Evolutionary conservation across 2,888 invertebrate genomes (phyloP), one percentile per base, ranked within the genome.

Genomic region (Apocheima hispidaria): DNA sequence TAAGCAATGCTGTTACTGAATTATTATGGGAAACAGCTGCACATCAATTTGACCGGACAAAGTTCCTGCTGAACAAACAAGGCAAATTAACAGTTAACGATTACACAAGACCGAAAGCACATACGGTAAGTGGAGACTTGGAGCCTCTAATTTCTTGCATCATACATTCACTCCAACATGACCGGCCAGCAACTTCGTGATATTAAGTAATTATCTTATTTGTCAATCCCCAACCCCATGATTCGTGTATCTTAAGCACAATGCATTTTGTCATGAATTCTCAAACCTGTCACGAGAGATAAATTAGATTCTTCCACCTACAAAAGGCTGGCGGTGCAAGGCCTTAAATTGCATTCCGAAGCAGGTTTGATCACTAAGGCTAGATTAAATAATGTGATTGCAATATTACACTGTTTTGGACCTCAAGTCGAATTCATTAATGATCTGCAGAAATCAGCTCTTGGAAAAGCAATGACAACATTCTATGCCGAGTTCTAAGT

Each of bases 311-410:
- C 82, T 83, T 77, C 62, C 74, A 79, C 74, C 79, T 79, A 78
- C 78, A 81, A 83, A 75, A 79, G 77, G 74, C 72, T 76, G 75
- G 75, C 65, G 76, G 74, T 78, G 75, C 65, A 35, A 49, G 81
- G 82, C 83, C 82, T 82, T 79, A 79, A n/a, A 56, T 74, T 70
- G 75, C 84, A 89, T 88, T 86, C 86, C 86, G 73, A 75, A 70
- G 77, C 83, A 83, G 82, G 83, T 84, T 79, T 79, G 75, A 78
- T 80, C 78, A 49, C 41, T 36, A 43, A 71, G 71, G 71, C 44
- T 58, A 73, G 80, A 79, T 83, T 77, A 78, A 79, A 83, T 80
- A 79, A 78, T 77, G 72, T 65, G 72, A 78, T 79, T 81, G 78
- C 74, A 62, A 73, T 76, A 83, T 79, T 64, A 74, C 74, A 67